Evolutionary conservation across 2,113 vertebrate genomes (phyloP).

Genomic region (Aegithalos caudatus): DNA sequence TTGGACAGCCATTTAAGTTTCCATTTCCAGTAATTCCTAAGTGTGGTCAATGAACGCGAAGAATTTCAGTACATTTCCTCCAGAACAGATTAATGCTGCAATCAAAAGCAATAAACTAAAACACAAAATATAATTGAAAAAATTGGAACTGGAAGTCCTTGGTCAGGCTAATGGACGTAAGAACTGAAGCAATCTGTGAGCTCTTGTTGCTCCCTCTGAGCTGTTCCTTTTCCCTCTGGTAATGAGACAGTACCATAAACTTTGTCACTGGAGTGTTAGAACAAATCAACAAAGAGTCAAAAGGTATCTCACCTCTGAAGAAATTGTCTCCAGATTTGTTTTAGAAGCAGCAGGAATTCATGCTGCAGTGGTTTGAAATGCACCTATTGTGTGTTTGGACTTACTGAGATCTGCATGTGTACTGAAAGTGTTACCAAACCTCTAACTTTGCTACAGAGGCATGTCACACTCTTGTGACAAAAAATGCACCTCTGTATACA

Average conservation of each 20-base stretch:
- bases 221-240: neutral
- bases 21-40: neutral
- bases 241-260: neutral
- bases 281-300: neutral
- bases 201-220: neutral
- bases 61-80: constrained; percentile 20
- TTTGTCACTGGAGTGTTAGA: neutral
- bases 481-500: neutral
- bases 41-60: neutral
- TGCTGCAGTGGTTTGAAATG: neutral
- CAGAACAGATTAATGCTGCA: constrained; percentile 22
- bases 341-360: neutral
- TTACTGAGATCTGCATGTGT: neutral
- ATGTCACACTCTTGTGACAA: neutral
- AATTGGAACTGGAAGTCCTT: neutral
- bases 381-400: neutral
- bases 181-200: constrained; percentile 3
- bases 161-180: constrained; percentile 4
- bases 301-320: neutral
- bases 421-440: neutral
- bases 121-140: constrained; percentile 5
- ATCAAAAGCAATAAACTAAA: constrained; percentile 44
- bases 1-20: neutral
- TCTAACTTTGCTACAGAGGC: neutral
- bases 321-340: neutral